Percentiles rank a stretch among this genome's conserved stretches.
These are phyloP conservation scores for Brachionus paranguensis DNA, from an alignment of 1,140 invertebrate species.

Conservation along the genomic window DNA sequence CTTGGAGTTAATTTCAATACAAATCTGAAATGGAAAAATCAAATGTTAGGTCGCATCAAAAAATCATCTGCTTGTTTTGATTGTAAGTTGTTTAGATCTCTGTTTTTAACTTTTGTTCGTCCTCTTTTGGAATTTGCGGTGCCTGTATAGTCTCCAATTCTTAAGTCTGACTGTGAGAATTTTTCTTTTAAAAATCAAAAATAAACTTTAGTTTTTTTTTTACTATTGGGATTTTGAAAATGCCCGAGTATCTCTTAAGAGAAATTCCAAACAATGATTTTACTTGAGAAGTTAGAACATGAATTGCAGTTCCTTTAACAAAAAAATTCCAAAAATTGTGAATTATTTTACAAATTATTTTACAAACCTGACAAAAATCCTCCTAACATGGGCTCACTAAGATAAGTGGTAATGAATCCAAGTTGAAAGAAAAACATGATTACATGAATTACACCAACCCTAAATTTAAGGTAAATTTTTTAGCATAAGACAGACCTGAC, in stretches of 20 bases:
- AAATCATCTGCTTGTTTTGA: no score
- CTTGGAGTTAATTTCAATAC: no score
- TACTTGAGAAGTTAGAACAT: conserved; percentile 58
- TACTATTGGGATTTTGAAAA: conserved; percentile 55
- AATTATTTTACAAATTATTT: conserved; percentile 25
- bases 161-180: no score
- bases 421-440: conserved; percentile 54
- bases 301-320: conserved; percentile 47
- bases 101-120: no score
- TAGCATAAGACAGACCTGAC: no score
- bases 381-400: conserved; percentile 57
- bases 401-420: conserved; percentile 56
- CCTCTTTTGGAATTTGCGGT: no score
- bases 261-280: conserved; percentile 55
- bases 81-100: no score
- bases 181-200: no score
- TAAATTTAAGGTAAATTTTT: no score
- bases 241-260: conserved; percentile 46
- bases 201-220: conserved; percentile 41
- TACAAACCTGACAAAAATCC: conserved; percentile 58
- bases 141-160: no score
- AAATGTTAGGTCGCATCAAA: no score
- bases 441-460: conserved; percentile 45
- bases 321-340: not conserved
- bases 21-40: no score